A percentile compares a stretch with the other conserved stretches of the same genome.
Conservation (phyloP, 1,140 invertebrate genomes). For the Nasonia longicornis region DNA sequence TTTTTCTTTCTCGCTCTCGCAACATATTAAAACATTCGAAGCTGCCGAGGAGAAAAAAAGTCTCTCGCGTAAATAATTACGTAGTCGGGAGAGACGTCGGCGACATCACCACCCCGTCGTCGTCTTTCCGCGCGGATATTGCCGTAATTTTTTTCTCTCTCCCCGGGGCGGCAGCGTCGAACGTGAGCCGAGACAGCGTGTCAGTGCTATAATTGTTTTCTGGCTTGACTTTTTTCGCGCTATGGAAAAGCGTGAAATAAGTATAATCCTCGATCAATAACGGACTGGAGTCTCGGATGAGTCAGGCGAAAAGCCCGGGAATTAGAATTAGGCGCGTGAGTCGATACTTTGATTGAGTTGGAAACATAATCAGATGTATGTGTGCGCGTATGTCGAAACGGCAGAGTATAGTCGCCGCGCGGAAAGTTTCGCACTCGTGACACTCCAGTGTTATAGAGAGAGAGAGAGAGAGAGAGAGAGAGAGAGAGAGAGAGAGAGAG, state of each 20-base stretch:
- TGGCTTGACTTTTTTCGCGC: conserved; percentile 13
- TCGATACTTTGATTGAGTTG: conserved; percentile 29
- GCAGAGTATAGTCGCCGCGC: background rate
- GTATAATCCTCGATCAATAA: background rate
- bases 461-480: no score
- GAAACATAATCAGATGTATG: background rate
- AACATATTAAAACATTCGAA: conserved; percentile 41
- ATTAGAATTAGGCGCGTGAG: background rate
- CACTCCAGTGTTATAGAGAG: no score
- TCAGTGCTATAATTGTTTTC: conserved; percentile 52
- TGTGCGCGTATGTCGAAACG: conserved; percentile 22
- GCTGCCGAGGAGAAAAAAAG: background rate
- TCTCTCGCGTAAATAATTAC: conserved; percentile 44
- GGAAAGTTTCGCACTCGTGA: background rate
- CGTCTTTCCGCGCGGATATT: conserved; percentile 56
- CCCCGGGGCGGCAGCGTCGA: conserved; percentile 42
- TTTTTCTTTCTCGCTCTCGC: conserved; percentile 16
- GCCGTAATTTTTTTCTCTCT: conserved; percentile 61
- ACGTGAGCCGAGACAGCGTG: conserved; percentile 50
- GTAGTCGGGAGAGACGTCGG: conserved; percentile 26
- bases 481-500: no score
- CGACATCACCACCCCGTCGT: background rate
- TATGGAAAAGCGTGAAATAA: conserved; percentile 43
- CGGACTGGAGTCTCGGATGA: background rate
- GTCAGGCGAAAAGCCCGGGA: background rate